Evolutionary conservation across 2,888 invertebrate genomes (phyloP).

Genomic region (Cecidostiba fungosa): DNA sequence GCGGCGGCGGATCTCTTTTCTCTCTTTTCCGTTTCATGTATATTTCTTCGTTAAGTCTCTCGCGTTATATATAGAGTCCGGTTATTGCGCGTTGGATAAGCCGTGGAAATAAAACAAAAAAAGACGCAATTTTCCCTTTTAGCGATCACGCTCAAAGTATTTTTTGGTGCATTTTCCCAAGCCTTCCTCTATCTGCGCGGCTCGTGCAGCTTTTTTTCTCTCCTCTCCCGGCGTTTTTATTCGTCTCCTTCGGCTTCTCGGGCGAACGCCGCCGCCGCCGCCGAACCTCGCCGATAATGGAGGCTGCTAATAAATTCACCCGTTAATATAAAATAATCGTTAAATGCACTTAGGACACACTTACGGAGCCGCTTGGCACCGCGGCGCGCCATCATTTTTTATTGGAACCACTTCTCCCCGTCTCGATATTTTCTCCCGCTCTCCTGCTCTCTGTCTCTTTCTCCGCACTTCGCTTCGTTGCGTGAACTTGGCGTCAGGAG

Average conservation of each 20-base stretch:
- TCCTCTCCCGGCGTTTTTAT: conserved; percentile 59
- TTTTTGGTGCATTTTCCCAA: conserved; percentile 11
- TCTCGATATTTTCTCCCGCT: conserved; percentile 61
- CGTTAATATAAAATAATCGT: conserved; percentile 78
- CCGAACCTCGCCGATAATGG: conserved; percentile 75
- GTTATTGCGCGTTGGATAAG: conserved; percentile 28
- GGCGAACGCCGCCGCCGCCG: conserved; percentile 66
- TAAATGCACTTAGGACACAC: conserved; percentile 78
- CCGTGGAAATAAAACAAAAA: background rate
- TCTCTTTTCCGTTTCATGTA: conserved; percentile 18
- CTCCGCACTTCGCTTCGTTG: conserved; percentile 3
- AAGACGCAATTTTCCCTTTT: background rate
- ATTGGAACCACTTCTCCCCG: conserved; percentile 71
- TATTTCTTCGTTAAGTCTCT: conserved; percentile 16
- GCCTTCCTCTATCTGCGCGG: conserved; percentile 48
- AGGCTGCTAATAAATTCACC: conserved; percentile 76
- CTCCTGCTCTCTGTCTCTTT: background rate
- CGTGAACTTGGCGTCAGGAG: background rate
- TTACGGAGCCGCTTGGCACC: conserved; percentile 73
- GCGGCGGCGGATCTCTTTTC: conserved; percentile 49
- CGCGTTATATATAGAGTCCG: conserved; percentile 25
- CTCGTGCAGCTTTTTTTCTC: conserved; percentile 53
- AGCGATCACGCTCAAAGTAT: background rate
- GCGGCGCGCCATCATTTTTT: conserved; percentile 72
- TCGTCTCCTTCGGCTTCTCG: conserved; percentile 54